A percentile compares a stretch with the other conserved stretches of the same genome.
These are phyloP conservation scores for Melitaea cinxia DNA, from an alignment of 1,140 invertebrate species.

Conservation along the genomic window DNA sequence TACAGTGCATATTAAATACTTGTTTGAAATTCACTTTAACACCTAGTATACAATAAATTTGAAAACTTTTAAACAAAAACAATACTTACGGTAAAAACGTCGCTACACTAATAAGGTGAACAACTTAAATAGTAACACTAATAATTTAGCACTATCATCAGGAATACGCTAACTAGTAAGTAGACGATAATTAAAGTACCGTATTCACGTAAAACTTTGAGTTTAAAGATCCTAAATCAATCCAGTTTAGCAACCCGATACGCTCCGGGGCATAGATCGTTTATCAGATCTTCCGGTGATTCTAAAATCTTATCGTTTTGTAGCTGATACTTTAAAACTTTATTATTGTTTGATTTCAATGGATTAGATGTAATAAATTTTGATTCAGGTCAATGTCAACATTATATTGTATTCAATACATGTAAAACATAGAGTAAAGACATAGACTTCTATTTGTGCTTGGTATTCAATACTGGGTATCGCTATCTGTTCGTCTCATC, in stretches of 20 bases:
- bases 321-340: conserved; percentile 63
- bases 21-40: not conserved
- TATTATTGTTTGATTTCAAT: conserved; percentile 75
- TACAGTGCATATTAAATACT: too few relatives aligned
- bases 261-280: conserved; percentile 46
- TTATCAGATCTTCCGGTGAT: conserved; percentile 72
- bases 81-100: not conserved
- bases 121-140: not conserved
- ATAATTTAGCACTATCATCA: not conserved
- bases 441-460: too few relatives aligned
- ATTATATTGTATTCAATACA: conserved; percentile 1
- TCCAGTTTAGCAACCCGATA: conserved; percentile 65
- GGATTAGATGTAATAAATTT: conserved; percentile 40
- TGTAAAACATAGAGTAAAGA: too few relatives aligned
- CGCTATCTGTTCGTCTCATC: too few relatives aligned
- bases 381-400: conserved; percentile 54
- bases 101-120: not conserved
- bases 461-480: too few relatives aligned
- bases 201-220: not conserved
- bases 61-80: not conserved
- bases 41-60: not conserved
- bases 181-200: not conserved
- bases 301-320: conserved; percentile 56
- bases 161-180: not conserved
- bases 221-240: conserved; percentile 45